Percentiles rank a stretch among this genome's conserved stretches.
These are phyloP conservation scores for Maniola jurtina DNA, from an alignment of 1,140 invertebrate species.

Conservation along the genomic window DNA sequence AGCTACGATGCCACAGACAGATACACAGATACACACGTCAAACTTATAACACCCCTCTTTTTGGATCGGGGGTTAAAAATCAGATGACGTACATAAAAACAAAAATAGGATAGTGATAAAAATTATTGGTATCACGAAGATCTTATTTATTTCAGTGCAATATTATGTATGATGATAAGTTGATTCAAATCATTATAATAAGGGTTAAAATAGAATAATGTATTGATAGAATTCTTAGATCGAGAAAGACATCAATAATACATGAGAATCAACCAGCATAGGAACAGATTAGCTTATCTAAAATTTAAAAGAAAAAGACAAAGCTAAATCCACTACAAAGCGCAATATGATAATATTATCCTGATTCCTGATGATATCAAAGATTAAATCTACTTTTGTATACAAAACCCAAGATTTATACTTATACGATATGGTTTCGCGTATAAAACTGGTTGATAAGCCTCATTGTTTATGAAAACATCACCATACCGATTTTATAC, in stretches of 20 bases:
- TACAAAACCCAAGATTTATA: background rate
- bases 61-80: too few species aligned
- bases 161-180: too few species aligned
- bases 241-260: slow-evolving; percentile 19
- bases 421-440: too few species aligned
- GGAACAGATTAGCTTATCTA: slow-evolving; percentile 22
- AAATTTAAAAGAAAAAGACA: slow-evolving; percentile 31
- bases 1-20: too few species aligned
- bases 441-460: too few species aligned
- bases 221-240: background rate
- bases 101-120: background rate
- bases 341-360: slow-evolving; percentile 44
- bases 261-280: slow-evolving; percentile 14
- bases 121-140: background rate
- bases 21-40: too few species aligned
- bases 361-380: slow-evolving; percentile 36
- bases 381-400: slow-evolving; percentile 36
- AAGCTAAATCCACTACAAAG: slow-evolving; percentile 27
- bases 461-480: too few species aligned
- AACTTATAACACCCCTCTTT: too few species aligned
- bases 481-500: too few species aligned
- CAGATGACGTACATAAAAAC: too few species aligned
- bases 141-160: background rate
- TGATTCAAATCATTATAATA: too few species aligned
- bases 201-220: background rate